A percentile compares a stretch with the other conserved stretches of the same genome.
These are phyloP conservation scores for Holothuria glaberrima DNA, from an alignment of 35 echinoderm and acorn worm species.

Conservation along the genomic window DNA sequence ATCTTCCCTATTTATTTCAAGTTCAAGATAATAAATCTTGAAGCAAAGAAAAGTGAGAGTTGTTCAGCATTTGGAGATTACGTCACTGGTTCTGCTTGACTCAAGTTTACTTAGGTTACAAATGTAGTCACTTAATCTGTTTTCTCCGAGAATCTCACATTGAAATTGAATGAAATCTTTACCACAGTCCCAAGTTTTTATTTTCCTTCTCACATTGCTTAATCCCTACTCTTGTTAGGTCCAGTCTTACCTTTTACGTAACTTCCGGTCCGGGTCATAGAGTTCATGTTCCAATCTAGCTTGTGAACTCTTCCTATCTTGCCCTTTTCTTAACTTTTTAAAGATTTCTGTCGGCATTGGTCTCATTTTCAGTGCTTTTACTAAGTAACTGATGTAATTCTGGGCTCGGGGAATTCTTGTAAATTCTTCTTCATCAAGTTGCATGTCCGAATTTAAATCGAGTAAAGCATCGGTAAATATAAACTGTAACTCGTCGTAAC, in stretches of 20 bases:
- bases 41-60: too few species aligned
- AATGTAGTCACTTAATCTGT: too few species aligned
- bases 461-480: not conserved
- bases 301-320: conserved; percentile 10
- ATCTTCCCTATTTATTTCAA: too few species aligned
- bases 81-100: too few species aligned
- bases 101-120: too few species aligned
- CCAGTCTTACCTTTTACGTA: conserved; percentile 17
- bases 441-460: conserved; percentile 1
- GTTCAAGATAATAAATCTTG: too few species aligned
- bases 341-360: conserved; percentile 16
- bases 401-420: conserved; percentile 3
- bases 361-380: not conserved
- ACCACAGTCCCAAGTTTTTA: not conserved
- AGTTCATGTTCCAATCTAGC: conserved; percentile 14
- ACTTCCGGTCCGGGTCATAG: conserved; percentile 6
- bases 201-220: too few species aligned
- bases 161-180: too few species aligned
- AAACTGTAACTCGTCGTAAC: not conserved
- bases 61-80: too few species aligned
- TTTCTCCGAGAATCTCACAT: too few species aligned
- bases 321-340: conserved; percentile 19
- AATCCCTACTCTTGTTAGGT: too few species aligned
- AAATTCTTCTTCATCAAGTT: conserved; percentile 7
- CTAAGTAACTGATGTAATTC: not conserved